phyloP scores from a whole-genome alignment of 1,140 invertebrate species.

The Trypoxylus dichotomus region DNA sequence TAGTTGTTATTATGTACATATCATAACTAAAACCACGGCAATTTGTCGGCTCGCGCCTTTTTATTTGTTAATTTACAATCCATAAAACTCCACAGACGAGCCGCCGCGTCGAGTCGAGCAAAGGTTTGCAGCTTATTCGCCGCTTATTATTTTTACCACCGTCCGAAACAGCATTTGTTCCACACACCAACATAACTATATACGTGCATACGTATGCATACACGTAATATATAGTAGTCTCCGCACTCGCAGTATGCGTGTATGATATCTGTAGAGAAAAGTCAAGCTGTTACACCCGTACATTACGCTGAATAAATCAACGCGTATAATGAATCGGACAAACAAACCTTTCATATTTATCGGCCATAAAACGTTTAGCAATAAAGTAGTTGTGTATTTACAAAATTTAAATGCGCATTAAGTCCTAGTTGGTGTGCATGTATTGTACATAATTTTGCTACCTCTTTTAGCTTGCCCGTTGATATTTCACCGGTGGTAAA shows the following conservation, averaged over 20 bases:
- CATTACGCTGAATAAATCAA: conserved; percentile 11
- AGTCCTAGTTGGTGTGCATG: conserved; percentile 13
- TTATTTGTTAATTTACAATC: conserved; percentile 20
- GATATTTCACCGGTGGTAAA: not conserved
- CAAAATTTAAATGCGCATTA: conserved; percentile 19
- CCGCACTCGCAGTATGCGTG: not conserved
- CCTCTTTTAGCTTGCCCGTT: conserved; percentile 2
- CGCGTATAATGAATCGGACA: conserved; percentile 23
- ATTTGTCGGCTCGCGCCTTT: conserved; percentile 10
- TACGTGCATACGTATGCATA: not conserved
- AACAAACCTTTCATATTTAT: conserved; percentile 29
- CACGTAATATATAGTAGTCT: not conserved
- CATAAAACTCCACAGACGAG: not conserved
- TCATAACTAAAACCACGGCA: not conserved
- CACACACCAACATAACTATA: not conserved
- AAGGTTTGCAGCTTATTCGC: not conserved
- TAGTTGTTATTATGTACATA: not conserved
- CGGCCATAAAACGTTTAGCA: conserved; percentile 22
- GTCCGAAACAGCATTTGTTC: conserved; percentile 8
- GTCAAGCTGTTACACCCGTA: not conserved
- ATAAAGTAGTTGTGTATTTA: conserved; percentile 27
- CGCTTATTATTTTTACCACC: not conserved
- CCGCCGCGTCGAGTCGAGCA: not conserved
- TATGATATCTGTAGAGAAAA: not conserved
- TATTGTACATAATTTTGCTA: not conserved